These are phyloP conservation scores for Drosophila peninsularis DNA, from an alignment of 2,888 invertebrate genomes.

Conservation along the genomic window DNA sequence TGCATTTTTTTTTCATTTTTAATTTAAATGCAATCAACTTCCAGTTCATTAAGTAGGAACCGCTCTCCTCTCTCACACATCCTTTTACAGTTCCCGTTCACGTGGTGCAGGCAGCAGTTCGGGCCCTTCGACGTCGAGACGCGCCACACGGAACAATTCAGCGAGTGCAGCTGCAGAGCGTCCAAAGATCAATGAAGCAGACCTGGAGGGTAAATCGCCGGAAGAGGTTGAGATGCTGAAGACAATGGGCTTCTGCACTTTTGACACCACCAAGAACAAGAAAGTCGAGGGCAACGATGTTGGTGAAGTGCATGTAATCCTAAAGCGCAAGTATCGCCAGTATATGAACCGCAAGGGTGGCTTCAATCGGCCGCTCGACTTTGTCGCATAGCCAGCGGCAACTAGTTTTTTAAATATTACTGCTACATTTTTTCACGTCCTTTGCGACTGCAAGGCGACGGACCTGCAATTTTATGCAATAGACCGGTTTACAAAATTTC, in stretches of 20 bases:
- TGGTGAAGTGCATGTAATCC: slow-evolving; percentile 97
- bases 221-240: slow-evolving; percentile 98
- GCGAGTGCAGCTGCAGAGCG: slow-evolving; percentile 85
- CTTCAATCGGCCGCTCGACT: slow-evolving; percentile 98
- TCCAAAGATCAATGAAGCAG: slow-evolving; percentile 91
- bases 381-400: slow-evolving; percentile 89
- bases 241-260: slow-evolving; percentile 98
- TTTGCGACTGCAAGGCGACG: slow-evolving; percentile 57
- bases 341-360: slow-evolving; percentile 99
- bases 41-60: slow-evolving; percentile 54
- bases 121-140: slow-evolving; percentile 77
- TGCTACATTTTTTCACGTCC: slow-evolving; percentile 70
- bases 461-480: slow-evolving; percentile 85
- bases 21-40: slow-evolving; percentile 66
- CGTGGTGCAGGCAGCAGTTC: slow-evolving; percentile 71
- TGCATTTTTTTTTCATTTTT: slow-evolving; percentile 17
- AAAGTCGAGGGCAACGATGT: slow-evolving; percentile 97
- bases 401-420: slow-evolving; percentile 50
- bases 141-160: slow-evolving; percentile 67
- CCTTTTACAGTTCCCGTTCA: slow-evolving; percentile 77
- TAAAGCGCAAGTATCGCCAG: slow-evolving; percentile 98
- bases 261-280: slow-evolving; percentile 98
- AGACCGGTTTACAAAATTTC: slow-evolving; percentile 85
- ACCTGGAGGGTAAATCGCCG: slow-evolving; percentile 94
- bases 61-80: slow-evolving; percentile 13